Conservation (phyloP, 2,888 invertebrate genomes). For the Rotaria socialis region DNA sequence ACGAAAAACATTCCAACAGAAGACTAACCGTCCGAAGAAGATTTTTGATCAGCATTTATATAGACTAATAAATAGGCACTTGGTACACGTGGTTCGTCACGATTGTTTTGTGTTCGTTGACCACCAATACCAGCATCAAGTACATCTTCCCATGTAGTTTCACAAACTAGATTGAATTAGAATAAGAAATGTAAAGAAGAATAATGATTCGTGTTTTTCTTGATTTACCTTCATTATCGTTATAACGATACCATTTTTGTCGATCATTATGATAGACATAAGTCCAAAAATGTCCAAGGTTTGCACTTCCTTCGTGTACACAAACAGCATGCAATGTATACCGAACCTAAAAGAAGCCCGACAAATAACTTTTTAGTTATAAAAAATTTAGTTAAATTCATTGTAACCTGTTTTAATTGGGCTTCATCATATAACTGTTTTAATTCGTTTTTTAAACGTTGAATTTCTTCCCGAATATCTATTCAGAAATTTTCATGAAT, state of each 20-base stretch:
- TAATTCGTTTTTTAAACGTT: conserved; percentile 4
- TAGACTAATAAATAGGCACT: conserved; percentile 46
- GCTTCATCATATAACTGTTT: conserved; percentile 26
- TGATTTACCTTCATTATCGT: conserved; percentile 53
- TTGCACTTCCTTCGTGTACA: conserved; percentile 62
- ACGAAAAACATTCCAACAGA: background rate
- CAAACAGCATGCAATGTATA: conserved; percentile 61
- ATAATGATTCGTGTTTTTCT: no score
- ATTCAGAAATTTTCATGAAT: background rate
- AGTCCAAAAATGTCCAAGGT: conserved; percentile 62
- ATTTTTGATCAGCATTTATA: conserved; percentile 38
- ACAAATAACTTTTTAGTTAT: background rate
- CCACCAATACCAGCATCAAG: conserved; percentile 42
- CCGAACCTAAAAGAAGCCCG: background rate
- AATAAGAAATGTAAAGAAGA: background rate
- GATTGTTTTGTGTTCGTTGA: conserved; percentile 33
- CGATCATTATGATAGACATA: conserved; percentile 58
- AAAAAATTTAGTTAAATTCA: background rate
- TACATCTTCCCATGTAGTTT: conserved; percentile 43
- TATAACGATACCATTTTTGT: conserved; percentile 60
- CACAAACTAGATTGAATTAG: background rate
- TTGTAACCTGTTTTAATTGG: background rate
- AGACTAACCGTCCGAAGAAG: conserved; percentile 21
- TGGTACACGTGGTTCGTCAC: conserved; percentile 37
- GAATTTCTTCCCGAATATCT: conserved; percentile 27